phyloP scores from a whole-genome alignment of 2,797 vertebrate genomes.

The Catharus ustulatus region DNA sequence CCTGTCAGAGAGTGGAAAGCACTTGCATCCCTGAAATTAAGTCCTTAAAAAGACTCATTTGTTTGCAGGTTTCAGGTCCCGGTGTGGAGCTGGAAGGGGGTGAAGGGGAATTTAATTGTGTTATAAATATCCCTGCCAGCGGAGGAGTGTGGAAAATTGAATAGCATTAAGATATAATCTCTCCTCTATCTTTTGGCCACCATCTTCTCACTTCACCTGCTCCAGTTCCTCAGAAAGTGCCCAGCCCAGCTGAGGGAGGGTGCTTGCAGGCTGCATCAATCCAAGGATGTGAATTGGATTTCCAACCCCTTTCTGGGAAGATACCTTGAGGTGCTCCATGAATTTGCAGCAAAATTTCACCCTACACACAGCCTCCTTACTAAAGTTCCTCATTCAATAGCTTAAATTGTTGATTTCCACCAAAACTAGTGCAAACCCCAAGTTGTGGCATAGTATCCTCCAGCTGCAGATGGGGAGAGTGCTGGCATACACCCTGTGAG shows the following conservation, averaged over 20 bases:
- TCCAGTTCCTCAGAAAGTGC: background rate
- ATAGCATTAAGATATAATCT: background rate
- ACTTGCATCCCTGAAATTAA: background rate
- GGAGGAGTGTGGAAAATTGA: background rate
- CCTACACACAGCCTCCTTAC: rapidly evolving
- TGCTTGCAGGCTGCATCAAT: background rate
- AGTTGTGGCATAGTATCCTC: background rate
- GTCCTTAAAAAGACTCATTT: background rate
- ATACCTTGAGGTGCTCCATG: rapidly evolving
- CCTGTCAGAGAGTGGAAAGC: background rate
- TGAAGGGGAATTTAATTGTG: background rate
- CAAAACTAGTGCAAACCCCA: background rate
- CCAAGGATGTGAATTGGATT: background rate
- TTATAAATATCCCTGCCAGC: background rate
- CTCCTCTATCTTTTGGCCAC: background rate
- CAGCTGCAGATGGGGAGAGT: no score
- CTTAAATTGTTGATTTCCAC: background rate
- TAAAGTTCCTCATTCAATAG: background rate
- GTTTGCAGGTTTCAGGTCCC: background rate
- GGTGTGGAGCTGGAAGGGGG: background rate
- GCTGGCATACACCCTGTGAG: rapidly evolving
- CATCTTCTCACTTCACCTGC: background rate
- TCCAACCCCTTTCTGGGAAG: background rate
- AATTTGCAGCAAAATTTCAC: background rate
- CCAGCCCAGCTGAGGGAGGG: background rate